Percentiles rank a stretch among this genome's conserved stretches.
phyloP scores from a whole-genome alignment of 2,888 invertebrate genomes.

The Malacosoma neustria region DNA sequence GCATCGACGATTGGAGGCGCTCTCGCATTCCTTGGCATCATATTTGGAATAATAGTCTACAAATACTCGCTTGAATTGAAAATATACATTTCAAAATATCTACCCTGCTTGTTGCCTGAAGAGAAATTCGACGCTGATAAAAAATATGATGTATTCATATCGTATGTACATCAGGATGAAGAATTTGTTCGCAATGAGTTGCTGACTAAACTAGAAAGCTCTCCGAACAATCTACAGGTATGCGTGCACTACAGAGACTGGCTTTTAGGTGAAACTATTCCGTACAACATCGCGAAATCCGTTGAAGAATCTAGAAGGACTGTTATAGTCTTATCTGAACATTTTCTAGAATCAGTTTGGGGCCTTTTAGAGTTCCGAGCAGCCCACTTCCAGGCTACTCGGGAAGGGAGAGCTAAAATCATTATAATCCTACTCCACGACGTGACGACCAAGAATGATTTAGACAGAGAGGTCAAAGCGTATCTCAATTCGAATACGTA shows the following conservation, averaged over 20 bases:
- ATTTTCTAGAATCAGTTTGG: slow-evolving; percentile 56
- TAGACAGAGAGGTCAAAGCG: slow-evolving; percentile 58
- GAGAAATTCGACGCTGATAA: slow-evolving; percentile 19
- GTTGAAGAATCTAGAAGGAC: slow-evolving; percentile 77
- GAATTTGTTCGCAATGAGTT: slow-evolving; percentile 79
- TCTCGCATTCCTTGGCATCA: slow-evolving; percentile 1
- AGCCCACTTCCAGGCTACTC: slow-evolving; percentile 55
- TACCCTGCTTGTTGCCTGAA: slow-evolving; percentile 12
- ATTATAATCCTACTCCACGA: slow-evolving; percentile 80
- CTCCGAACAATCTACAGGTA: slow-evolving; percentile 46
- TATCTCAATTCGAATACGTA: slow-evolving; percentile 87
- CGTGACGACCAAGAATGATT: slow-evolving; percentile 63
- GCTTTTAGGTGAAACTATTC: slow-evolving; percentile 83
- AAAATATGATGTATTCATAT: slow-evolving; percentile 86
- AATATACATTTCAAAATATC: slow-evolving; percentile 13
- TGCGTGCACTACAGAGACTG: slow-evolving; percentile 86
- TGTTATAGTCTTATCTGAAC: slow-evolving; percentile 20
- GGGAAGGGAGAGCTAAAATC: slow-evolving; percentile 77
- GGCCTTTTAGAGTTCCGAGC: slow-evolving; percentile 78
- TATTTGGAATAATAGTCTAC: slow-evolving; percentile 8
- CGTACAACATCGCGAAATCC: slow-evolving; percentile 80
- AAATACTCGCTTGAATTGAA: slow-evolving; percentile 17
- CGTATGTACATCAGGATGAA: slow-evolving; percentile 85
- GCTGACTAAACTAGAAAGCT: slow-evolving; percentile 78
- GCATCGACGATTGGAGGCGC: slow-evolving; percentile 11